Conservation (phyloP, 2,888 invertebrate genomes). For the Mystacides longicornis region DNA sequence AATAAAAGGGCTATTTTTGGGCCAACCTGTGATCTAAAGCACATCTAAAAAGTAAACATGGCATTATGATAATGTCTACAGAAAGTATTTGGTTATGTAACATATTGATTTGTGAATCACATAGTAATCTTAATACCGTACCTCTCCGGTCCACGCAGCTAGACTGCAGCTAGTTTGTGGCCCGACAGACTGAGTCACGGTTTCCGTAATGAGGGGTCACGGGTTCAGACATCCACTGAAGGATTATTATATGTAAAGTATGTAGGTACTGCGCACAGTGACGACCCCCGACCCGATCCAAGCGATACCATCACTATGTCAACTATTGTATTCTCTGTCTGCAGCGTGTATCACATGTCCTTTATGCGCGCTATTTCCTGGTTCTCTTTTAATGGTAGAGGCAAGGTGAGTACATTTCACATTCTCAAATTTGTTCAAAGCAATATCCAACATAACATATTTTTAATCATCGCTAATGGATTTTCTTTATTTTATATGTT, state of each 20-base stretch:
- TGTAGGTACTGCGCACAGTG: neutral
- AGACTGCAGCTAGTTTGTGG: neutral
- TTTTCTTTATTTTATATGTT: too few relatives aligned
- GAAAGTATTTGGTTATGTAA: conserved; percentile 26
- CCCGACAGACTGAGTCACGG: conserved; percentile 19
- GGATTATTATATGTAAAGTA: neutral
- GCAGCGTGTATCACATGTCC: neutral
- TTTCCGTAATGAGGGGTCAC: conserved; percentile 25
- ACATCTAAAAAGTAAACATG: conserved; percentile 27
- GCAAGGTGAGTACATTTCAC: too few relatives aligned
- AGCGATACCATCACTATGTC: conserved; percentile 1
- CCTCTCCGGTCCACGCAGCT: neutral
- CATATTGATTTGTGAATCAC: conserved; percentile 27
- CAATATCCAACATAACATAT: too few relatives aligned
- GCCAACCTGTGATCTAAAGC: conserved; percentile 13
- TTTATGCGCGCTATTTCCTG: too few relatives aligned
- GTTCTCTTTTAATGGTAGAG: too few relatives aligned
- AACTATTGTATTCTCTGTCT: neutral
- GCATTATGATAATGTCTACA: conserved; percentile 26
- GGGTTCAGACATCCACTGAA: conserved; percentile 14
- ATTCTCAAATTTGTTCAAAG: too few relatives aligned
- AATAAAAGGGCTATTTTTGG: too few relatives aligned
- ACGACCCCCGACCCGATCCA: neutral
- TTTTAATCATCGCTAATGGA: too few relatives aligned
- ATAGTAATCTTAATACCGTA: conserved; percentile 13